phyloP scores from a whole-genome alignment of 2,113 vertebrate species.

The Crotalus horridus region DNA sequence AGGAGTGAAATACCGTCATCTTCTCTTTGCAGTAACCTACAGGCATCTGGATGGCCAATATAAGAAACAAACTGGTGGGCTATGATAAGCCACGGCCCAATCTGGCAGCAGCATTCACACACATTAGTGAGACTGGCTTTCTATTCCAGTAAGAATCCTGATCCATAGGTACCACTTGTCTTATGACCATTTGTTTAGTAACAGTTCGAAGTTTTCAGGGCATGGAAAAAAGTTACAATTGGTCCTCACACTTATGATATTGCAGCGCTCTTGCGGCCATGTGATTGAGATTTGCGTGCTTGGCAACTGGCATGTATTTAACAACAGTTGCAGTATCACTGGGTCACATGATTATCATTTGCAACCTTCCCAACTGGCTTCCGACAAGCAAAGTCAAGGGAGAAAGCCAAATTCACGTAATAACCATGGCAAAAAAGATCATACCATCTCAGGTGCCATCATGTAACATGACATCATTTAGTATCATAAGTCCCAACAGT shows the following conservation, averaged over 20 bases:
- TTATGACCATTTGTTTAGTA: background rate
- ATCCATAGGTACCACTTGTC: background rate
- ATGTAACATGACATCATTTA: background rate
- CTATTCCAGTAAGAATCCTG: conserved; percentile 5
- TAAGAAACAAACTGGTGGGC: background rate
- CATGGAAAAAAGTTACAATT: background rate
- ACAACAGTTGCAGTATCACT: background rate
- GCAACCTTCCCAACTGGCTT: background rate
- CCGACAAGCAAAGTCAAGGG: background rate
- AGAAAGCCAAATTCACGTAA: too few relatives aligned
- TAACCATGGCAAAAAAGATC: background rate
- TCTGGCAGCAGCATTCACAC: background rate
- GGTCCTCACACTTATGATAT: background rate
- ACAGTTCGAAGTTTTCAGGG: background rate
- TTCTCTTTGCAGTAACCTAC: background rate
- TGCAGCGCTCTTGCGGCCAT: background rate
- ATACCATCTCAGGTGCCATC: background rate
- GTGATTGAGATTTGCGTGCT: background rate
- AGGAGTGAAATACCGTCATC: background rate
- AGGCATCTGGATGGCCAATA: background rate
- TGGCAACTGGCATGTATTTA: background rate
- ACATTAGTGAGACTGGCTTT: background rate
- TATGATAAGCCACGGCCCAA: background rate
- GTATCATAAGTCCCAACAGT: background rate
- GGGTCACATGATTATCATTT: background rate